Evolutionary conservation across 2,113 vertebrate genomes (phyloP), one percentile per base, ranked within the genome.

Genomic region (Numenius arquata): DNA sequence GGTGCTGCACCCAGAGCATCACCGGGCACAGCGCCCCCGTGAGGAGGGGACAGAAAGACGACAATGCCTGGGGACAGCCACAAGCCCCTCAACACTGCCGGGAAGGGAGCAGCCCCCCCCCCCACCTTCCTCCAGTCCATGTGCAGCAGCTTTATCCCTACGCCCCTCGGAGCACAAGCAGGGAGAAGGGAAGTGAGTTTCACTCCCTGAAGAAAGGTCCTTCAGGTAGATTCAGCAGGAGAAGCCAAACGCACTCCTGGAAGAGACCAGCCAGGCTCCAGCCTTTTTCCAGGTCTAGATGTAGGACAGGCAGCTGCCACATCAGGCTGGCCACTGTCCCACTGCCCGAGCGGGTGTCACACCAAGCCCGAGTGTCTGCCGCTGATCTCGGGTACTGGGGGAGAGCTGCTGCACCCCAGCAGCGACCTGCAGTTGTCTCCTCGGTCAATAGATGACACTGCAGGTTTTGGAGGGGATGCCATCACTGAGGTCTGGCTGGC

Each of bases 1-100:
- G 30, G 30, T 10, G 72, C 83, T 40, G 26, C 7, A 6, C 62
- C n/a, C 12, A 6, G 34, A 62, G 34, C 73, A 29, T 7, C 50
- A 3, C 2, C 7, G 1, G 5, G 19, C 9, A 13, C 29, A 30
- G 11, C 13, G 14, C 1, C 8, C 11, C 18, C 4, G 1, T 4
- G 19, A 19, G 21, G 18, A 38, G 12, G 41, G 48, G 34, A 65
- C 36, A 34, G 48, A 19, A 38, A 25, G 19, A 32, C 29, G 52
- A 43, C 3, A 0, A 11, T 15, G 17, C 48, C 38, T 4, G 38
- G 43, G 55, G 40, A 18, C 47, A 23, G 45, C 12, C 81, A 32
- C n/a, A 6, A 30, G 16, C 30, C 26, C 52, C 47, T 17, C 0
- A 1, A 16, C 22, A 12, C 29, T 23, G 18, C 82, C 12, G 2